These are phyloP conservation scores for Tortricodes alternella DNA, from an alignment of 2,888 invertebrate genomes.

Conservation along the genomic window DNA sequence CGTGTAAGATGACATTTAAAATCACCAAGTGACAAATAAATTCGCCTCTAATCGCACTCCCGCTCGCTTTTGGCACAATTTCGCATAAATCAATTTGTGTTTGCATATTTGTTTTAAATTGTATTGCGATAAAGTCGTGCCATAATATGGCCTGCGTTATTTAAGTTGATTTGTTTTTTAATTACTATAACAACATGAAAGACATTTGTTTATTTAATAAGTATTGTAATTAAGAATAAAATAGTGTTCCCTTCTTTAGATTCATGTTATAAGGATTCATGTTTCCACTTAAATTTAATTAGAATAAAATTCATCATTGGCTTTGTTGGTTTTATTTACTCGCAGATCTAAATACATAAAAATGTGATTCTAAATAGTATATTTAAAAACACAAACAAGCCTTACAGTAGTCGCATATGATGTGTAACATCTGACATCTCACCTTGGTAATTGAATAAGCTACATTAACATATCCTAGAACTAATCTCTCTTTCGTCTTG, in stretches of 20 bases:
- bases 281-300: slow-evolving; percentile 82
- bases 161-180: slow-evolving; percentile 36
- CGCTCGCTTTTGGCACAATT: slow-evolving; percentile 54
- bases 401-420: no score
- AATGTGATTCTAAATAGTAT: neutral
- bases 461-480: no score
- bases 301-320: slow-evolving; percentile 81
- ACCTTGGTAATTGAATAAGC: no score
- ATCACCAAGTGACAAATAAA: neutral
- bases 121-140: slow-evolving; percentile 49
- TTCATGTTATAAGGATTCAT: slow-evolving; percentile 82
- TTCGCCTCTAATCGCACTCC: slow-evolving; percentile 39
- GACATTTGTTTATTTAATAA: slow-evolving; percentile 80
- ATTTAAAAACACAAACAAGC: no score
- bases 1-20: neutral
- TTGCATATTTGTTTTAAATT: slow-evolving; percentile 36
- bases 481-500: no score
- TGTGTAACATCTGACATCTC: no score
- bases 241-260: slow-evolving; percentile 82
- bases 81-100: slow-evolving; percentile 47
- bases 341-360: neutral
- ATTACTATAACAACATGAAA: slow-evolving; percentile 64
- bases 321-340: slow-evolving; percentile 59
- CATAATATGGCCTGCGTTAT: slow-evolving; percentile 50
- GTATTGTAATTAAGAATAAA: slow-evolving; percentile 80